A percentile compares a stretch with the other conserved stretches of the same genome.
Conservation (phyloP, 2,113 vertebrate genomes). For the Ahaetulla prasina region DNA sequence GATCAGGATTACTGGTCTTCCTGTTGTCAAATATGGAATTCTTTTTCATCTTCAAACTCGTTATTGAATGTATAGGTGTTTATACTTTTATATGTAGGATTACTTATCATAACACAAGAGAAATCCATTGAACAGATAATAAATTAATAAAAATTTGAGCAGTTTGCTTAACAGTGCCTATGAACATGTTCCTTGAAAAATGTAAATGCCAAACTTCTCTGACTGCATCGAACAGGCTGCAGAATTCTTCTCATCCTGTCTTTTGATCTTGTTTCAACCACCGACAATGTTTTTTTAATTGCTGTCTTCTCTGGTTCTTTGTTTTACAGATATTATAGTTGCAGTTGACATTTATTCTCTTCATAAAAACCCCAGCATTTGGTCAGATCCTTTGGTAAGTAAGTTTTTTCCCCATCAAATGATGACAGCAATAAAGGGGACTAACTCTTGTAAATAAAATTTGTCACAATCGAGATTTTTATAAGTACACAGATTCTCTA, state of each 20-base stretch:
- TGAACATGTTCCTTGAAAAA: neutral
- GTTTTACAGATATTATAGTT: conserved; percentile 26
- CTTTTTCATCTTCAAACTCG: neutral
- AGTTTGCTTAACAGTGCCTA: neutral
- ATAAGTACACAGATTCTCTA: neutral
- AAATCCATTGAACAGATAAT: neutral
- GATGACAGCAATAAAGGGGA: neutral
- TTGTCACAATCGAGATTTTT: neutral
- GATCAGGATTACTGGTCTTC: neutral
- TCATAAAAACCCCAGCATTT: conserved; percentile 71
- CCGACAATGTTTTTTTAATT: neutral
- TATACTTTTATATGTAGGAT: neutral
- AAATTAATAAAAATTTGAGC: neutral
- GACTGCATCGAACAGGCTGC: neutral
- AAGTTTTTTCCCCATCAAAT: neutral
- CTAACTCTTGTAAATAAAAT: neutral
- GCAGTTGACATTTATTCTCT: conserved; percentile 59
- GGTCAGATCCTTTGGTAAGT: conserved; percentile 67
- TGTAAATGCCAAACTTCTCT: neutral
- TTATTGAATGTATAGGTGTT: neutral
- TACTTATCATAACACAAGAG: neutral
- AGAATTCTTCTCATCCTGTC: neutral
- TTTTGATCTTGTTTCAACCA: neutral
- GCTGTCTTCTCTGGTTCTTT: neutral
- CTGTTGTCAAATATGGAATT: neutral